Evolutionary conservation across 2,797 vertebrate species (phyloP), one percentile per base, ranked within the genome.

Genomic region (Nothura maculosa): DNA sequence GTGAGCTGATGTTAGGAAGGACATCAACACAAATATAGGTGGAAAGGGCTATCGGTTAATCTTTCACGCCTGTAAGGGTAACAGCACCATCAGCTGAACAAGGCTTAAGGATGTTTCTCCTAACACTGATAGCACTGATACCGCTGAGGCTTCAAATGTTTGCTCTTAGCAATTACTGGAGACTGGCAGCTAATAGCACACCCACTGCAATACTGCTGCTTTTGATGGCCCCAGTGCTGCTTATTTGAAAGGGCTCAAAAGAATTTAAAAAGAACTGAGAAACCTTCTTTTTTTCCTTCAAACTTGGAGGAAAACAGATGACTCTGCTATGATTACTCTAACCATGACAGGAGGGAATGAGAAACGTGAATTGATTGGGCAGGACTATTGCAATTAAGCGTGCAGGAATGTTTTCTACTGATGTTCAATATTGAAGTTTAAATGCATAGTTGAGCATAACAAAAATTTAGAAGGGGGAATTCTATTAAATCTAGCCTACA

Each of bases 121-220:
- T 30, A 13, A 40, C 32, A n/a, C 12, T 10, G 52, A 9, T 14
- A 47, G n/a, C 21, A 5, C 20, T 0, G 0, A 6, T 28, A 9
- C 13, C 9, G 6, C 40, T 61, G 68, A 32, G 32, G 15, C 73
- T 54, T 2, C 15, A 42, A 13, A 55, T 7, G 9, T 24, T 47
- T 86, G n/a, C 40, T 61, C 27, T 60, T 45, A 7, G 28, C 22
- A 8, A 27, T 5, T 30, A 17, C 38, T 54, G 45, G 12, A 34
- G 34, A 20, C n/a, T 21, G 24, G n/a, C 54, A 78, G 40, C 18
- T 54, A 1, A 20, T 27, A 32, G 48, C 27, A 58, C 14, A 4
- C 0, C 3, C 43, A 14, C 25, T 81, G 20, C 21, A 47, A 17
- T 12, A 2, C 27, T 75, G 45, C 24, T 66, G 68, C 5, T 38